Conservation (phyloP, 37 sponge, comb jelly and placozoan species). For the Spongilla lacustris region DNA sequence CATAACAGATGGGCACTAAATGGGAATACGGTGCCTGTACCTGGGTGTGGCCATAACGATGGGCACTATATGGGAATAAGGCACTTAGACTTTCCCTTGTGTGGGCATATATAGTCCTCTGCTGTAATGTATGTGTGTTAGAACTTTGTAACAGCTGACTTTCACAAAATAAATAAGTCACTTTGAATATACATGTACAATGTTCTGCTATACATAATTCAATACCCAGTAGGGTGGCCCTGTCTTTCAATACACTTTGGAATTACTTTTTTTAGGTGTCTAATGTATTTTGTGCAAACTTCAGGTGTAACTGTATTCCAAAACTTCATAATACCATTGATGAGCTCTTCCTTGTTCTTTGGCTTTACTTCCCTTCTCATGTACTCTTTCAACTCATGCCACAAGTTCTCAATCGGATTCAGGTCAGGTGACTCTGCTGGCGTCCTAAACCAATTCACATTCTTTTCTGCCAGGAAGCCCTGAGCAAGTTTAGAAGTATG, state of each 20-base stretch:
- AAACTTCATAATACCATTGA: conserved; percentile 28
- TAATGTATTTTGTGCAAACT: conserved; percentile 24
- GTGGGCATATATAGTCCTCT: not conserved
- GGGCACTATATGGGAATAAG: conserved; percentile 1
- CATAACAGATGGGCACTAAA: too few species aligned
- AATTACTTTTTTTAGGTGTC: conserved; percentile 25
- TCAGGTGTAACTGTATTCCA: conserved; percentile 27
- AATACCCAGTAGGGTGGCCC: too few species aligned
- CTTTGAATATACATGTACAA: too few species aligned
- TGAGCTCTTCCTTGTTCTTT: conserved; percentile 16
- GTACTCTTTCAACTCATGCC: conserved; percentile 46
- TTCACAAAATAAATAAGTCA: too few species aligned
- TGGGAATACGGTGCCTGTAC: too few species aligned
- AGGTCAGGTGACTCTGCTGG: conserved; percentile 36
- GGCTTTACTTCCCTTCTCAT: conserved; percentile 35
- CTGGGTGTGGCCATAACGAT: not conserved
- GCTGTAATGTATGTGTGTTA: too few species aligned
- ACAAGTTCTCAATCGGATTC: conserved; percentile 39
- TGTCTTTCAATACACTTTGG: conserved; percentile 18
- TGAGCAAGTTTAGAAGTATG: conserved; percentile 19
- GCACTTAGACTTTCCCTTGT: not conserved
- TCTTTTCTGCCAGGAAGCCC: conserved; percentile 2
- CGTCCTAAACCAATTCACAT: conserved; percentile 39
- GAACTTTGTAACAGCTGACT: too few species aligned
- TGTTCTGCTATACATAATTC: too few species aligned